Conservation (phyloP, 2,797 vertebrate species). For the Spheniscus humboldti region DNA sequence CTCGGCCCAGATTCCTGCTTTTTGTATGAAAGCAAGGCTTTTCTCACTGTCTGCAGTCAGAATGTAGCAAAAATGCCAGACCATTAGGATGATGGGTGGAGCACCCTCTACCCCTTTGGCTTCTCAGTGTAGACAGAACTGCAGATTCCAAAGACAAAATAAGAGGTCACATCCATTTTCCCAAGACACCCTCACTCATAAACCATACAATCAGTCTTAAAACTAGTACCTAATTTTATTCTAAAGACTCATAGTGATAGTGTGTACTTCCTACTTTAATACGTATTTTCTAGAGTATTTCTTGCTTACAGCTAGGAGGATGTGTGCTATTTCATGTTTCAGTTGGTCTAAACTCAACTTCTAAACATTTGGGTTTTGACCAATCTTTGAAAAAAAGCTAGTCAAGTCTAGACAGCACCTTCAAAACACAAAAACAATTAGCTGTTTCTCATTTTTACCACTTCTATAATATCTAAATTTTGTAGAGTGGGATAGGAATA, state of each 20-base stretch:
- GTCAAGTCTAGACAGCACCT: neutral
- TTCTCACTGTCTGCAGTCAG: neutral
- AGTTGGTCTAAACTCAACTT: neutral
- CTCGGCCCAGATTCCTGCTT: neutral
- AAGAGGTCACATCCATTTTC: neutral
- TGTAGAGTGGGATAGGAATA: neutral
- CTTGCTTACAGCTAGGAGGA: neutral
- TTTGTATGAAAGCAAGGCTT: neutral
- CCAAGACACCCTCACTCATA: neutral
- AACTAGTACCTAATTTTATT: neutral
- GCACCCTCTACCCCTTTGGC: neutral
- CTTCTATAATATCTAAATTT: neutral
- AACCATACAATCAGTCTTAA: neutral
- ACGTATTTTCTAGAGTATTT: neutral
- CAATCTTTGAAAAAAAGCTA: neutral
- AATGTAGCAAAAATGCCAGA: neutral
- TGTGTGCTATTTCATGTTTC: neutral
- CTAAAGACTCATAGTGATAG: neutral
- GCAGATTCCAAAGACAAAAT: neutral
- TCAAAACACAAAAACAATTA: neutral
- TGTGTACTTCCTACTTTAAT: neutral
- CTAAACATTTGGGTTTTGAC: neutral
- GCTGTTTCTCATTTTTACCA: neutral
- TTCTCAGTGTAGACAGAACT: neutral
- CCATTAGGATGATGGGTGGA: neutral